Base-by-base conservation (phyloP, 1,140 invertebrate species). In the Drosophila ogumai region DNA sequence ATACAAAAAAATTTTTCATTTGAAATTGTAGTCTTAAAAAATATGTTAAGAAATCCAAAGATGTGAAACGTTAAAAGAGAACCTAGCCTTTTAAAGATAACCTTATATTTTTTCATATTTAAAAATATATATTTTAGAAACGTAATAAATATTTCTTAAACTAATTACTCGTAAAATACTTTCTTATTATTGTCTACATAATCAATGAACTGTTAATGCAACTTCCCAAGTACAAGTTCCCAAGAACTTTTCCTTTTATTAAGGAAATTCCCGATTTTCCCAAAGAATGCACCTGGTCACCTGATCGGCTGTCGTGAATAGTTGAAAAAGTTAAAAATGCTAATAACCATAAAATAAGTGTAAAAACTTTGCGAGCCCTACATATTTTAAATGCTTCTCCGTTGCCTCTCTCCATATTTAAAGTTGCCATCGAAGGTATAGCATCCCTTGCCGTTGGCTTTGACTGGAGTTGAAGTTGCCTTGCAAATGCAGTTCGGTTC, bases 281-380 rank as follows among this genome's bases (percentile, higher is more conserved):
- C 6, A n/a, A 12, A 22, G n/a, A 56, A 6, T 43, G 46, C 68
- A 79, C 84, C 79, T 80, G 84, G 75, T 50, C 76, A 80, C 61
- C 73, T 77, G 56, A 55, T 49, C 19, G 36, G 34, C n/a, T 36
- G 38, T 73, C 82, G 82, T 82, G 84, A 87, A 87, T 87, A 82
- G 56, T 64, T 50, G 54, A 88, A 75, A 73, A 54, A 69, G 63
- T 69, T 69, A 84, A 79, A 84, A 88, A 84, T 69, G 84, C 80
- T 84, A 90, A 90, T 88, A 88, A 76, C 79, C 84, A 81, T 88
- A 88, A 88, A 88, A 75, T 80, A 73, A 41, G 61, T 58, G 59
- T 50, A 60, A 69, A 77, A 88, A 87, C 75, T 67, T 50, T 31
- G 10, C 46, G 17, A 79, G 54, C 41, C 68, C 58, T 75, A 63